Base-by-base conservation (phyloP, 2,888 invertebrate genomes). In the Agriotes lineatus region DNA sequence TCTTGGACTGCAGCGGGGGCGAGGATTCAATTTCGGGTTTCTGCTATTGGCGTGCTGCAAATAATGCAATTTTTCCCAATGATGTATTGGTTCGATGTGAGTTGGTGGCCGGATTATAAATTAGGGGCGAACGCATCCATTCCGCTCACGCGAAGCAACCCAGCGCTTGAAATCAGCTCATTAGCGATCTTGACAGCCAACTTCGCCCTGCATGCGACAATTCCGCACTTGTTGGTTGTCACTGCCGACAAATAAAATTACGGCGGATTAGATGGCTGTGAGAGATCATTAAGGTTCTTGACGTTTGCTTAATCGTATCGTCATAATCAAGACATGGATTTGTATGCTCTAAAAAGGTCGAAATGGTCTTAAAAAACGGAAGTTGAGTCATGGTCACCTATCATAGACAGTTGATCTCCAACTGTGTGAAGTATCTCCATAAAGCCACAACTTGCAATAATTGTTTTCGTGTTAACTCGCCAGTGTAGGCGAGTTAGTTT, bases 151-250 rank as follows among this genome's bases (percentile, higher is more conserved):
- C 59, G 10, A 59, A 12, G 25, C 37, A 57, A n/a, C 22, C 33
- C 59, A 25, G 45, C 39, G 45, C 18, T 25, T 45, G 45, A 39
- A 59, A 59, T 59, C 59, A 45, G 45, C 59, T 59, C 59, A 59
- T 59, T 59, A 59, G 22, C 18, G 58, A 39, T 39, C 58, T 42
- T 59, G 45, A 59, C 59, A 44, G 45, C 44, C 30, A 39, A 59
- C 59, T 59, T 59, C 18, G 7, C 10, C n/a, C 16, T 7, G 30
- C 59, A 33, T 45, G 59, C 59, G 59, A 59, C 59, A 42, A 20
- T 30, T 57, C 45, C 30, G 12, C 59, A 59, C 59, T 59, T 59
- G 59, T 59, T 59, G 59, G 59, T 42, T 33, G 45, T 30, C 30
- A 20, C 19, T 25, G 3, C 25, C 39, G 3, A n/a, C 39, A 14